Conservation (phyloP, 2,797 vertebrate species). For the Merluccius polli region DNA sequence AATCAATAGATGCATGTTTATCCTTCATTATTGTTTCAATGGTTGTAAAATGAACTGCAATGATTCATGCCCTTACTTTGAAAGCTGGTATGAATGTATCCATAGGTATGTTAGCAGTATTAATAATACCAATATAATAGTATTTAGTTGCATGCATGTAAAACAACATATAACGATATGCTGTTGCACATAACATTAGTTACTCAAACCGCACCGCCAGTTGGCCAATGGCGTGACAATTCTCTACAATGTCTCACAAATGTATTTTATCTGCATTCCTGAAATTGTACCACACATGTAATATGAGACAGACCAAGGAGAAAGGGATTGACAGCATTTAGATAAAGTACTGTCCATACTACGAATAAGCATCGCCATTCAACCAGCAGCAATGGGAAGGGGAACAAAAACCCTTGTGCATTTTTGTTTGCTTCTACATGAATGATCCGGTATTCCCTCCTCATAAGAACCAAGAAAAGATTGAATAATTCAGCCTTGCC, state of each 20-base stretch:
- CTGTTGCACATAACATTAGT: neutral
- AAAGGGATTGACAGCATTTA: neutral
- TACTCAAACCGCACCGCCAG: neutral
- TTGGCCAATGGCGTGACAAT: too few species aligned
- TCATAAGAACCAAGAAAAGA: conserved; percentile 49
- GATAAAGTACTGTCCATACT: neutral
- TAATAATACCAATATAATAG: neutral
- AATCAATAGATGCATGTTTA: neutral
- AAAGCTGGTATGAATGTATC: neutral
- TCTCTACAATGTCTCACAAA: neutral
- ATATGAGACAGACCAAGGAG: neutral
- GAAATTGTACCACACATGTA: neutral
- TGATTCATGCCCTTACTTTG: neutral
- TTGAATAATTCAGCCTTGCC: conserved; percentile 68
- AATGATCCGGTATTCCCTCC: neutral
- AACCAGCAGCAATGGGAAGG: neutral
- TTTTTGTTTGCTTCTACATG: neutral
- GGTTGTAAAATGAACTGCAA: neutral
- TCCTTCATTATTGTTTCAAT: neutral
- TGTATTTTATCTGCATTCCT: neutral
- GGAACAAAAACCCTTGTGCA: neutral
- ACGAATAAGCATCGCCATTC: neutral
- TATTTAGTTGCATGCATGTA: neutral
- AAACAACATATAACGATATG: neutral
- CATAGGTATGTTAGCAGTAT: too few species aligned